Conservation (phyloP, 2,888 invertebrate genomes). For the Caenorhabditis uteleia region DNA sequence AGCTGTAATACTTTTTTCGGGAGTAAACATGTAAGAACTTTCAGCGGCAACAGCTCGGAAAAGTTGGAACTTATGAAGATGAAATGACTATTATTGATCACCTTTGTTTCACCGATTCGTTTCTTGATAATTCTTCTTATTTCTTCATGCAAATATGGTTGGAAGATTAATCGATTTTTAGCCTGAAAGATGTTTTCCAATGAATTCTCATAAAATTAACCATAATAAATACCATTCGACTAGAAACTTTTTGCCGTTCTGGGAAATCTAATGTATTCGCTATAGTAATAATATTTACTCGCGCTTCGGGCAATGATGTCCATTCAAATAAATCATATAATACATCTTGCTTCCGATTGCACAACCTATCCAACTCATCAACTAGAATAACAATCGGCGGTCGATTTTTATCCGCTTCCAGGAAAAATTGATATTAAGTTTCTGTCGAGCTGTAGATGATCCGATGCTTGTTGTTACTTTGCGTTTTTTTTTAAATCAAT, state of each 20-base stretch:
- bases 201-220: too few species aligned
- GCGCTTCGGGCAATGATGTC: conserved; percentile 82
- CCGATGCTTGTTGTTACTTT: conserved; percentile 17
- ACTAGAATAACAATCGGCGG: conserved; percentile 79
- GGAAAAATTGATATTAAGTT: conserved; percentile 53
- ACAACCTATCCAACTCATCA: conserved; percentile 77
- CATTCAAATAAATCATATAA: conserved; percentile 96
- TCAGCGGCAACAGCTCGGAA: too few species aligned
- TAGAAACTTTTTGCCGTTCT: conserved; percentile 77
- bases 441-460: conserved; percentile 42
- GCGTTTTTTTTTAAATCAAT: too few species aligned
- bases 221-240: conserved; percentile 69
- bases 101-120: too few species aligned
- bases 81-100: too few species aligned
- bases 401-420: conserved; percentile 36
- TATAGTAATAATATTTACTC: conserved; percentile 88
- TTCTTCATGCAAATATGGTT: too few species aligned
- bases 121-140: too few species aligned
- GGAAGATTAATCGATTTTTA: too few species aligned
- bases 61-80: too few species aligned
- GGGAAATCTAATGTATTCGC: conserved; percentile 99
- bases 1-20: too few species aligned
- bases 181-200: too few species aligned
- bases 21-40: too few species aligned
- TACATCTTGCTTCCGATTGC: conserved; percentile 61